A percentile compares a stretch with the other conserved stretches of the same genome.
These are phyloP conservation scores for Drosophila heteroneura DNA, from an alignment of 2,888 invertebrate genomes.

Conservation along the genomic window DNA sequence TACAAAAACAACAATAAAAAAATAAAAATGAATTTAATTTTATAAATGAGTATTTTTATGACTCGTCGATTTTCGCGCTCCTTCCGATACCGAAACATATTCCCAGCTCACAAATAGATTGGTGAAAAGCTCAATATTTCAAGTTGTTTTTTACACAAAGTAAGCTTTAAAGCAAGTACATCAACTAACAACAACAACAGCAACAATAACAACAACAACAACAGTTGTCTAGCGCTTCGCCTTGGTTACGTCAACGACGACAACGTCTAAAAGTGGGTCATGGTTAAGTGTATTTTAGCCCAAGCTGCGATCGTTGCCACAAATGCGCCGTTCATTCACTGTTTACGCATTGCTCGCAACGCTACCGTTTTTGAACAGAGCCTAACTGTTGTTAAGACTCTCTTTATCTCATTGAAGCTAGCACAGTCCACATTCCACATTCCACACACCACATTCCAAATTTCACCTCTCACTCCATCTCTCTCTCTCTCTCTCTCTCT, in stretches of 20 bases:
- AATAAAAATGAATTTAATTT: slow-evolving; percentile 7
- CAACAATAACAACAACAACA: slow-evolving; percentile 2
- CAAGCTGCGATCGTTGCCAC: slow-evolving; percentile 49
- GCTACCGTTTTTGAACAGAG: slow-evolving; percentile 30
- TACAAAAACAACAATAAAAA: not conserved
- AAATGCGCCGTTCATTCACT: slow-evolving; percentile 55
- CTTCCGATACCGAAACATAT: slow-evolving; percentile 10
- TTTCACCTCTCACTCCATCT: not conserved
- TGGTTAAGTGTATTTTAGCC: slow-evolving; percentile 74
- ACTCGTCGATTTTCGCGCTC: slow-evolving; percentile 8
- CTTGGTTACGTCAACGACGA: slow-evolving; percentile 43
- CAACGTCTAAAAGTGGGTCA: slow-evolving; percentile 66
- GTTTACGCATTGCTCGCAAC: slow-evolving; percentile 50
- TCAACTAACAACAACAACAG: slow-evolving; percentile 38
- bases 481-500: not conserved
- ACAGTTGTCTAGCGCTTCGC: slow-evolving; percentile 38
- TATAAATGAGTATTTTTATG: slow-evolving; percentile 12
- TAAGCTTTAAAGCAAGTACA: slow-evolving; percentile 42
- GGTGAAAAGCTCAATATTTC: slow-evolving; percentile 32
- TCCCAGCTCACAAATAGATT: slow-evolving; percentile 14
- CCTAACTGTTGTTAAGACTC: slow-evolving; percentile 24
- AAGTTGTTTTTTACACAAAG: slow-evolving; percentile 26
- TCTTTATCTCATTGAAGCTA: not conserved
- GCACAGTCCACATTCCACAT: slow-evolving; percentile 1
- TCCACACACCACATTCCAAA: not conserved